These are phyloP conservation scores for Harpegnathos saltator DNA, from an alignment of 1,140 invertebrate genomes.

Conservation along the genomic window DNA sequence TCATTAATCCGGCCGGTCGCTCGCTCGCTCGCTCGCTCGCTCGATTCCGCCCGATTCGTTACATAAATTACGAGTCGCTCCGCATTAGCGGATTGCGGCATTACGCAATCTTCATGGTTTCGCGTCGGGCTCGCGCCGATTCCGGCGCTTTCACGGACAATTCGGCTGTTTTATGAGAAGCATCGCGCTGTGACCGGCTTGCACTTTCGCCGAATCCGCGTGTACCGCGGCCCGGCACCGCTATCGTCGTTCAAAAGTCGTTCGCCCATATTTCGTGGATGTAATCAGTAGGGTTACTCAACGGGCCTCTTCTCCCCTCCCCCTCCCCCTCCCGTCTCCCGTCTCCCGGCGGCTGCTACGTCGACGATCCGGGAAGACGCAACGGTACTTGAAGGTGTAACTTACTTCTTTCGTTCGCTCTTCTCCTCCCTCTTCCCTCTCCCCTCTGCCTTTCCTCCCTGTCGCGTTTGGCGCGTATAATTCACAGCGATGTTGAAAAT, in stretches of 20 bases:
- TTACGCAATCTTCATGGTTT: constrained; percentile 52
- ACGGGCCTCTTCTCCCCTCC: constrained; percentile 1
- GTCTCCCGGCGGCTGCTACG: constrained; percentile 3
- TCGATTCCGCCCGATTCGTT: constrained; percentile 1
- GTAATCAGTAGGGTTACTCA: constrained; percentile 54
- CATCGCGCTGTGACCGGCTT: background rate
- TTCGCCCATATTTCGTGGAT: constrained; percentile 36
- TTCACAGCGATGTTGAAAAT: background rate
- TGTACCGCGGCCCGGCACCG: background rate
- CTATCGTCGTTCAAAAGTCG: constrained; percentile 34
- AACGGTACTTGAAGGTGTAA: constrained; percentile 1
- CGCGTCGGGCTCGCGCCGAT: constrained; percentile 4
- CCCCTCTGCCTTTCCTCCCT: too few species aligned
- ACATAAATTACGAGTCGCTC: constrained; percentile 23
- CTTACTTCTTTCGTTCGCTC: background rate
- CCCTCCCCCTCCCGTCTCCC: background rate
- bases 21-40: background rate
- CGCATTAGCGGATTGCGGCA: constrained; percentile 39
- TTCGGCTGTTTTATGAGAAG: constrained; percentile 18
- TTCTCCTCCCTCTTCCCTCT: background rate
- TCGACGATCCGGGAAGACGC: too few species aligned
- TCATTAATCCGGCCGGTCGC: background rate
- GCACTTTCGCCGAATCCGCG: constrained; percentile 38
- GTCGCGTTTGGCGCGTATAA: background rate
- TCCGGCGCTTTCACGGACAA: constrained; percentile 11